Conservation (phyloP, 2,797 vertebrate species). For the Phalanger gymnotis region DNA sequence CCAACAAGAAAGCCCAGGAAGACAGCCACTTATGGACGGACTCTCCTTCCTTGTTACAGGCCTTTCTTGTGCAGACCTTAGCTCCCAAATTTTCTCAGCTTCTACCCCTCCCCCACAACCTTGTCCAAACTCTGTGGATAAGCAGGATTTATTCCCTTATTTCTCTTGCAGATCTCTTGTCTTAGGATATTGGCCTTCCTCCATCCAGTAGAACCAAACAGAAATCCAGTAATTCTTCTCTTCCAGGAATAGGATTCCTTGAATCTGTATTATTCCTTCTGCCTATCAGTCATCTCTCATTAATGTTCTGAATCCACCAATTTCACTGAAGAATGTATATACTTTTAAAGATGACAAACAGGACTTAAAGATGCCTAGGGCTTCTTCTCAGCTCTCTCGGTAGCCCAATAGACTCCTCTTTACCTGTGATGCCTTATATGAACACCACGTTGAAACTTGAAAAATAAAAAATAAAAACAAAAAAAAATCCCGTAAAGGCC, state of each 20-base stretch:
- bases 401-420: neutral
- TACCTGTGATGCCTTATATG: neutral
- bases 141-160: neutral
- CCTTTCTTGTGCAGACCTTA: neutral
- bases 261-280: neutral
- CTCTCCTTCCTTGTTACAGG: neutral
- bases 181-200: neutral
- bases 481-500: neutral
- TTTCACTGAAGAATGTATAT: neutral
- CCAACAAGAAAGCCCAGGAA: neutral
- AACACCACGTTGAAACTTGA: neutral
- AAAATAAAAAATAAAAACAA: neutral
- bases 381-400: neutral
- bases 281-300: neutral
- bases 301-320: neutral
- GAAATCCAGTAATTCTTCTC: neutral
- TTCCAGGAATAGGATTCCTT: neutral
- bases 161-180: neutral
- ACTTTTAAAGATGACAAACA: neutral
- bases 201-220: neutral
- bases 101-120: neutral
- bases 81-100: neutral
- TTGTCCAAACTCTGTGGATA: constrained; percentile 1
- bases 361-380: neutral
- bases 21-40: neutral